phyloP scores from a whole-genome alignment of 2,888 invertebrate species.

The Scaptomyza flava region DNA sequence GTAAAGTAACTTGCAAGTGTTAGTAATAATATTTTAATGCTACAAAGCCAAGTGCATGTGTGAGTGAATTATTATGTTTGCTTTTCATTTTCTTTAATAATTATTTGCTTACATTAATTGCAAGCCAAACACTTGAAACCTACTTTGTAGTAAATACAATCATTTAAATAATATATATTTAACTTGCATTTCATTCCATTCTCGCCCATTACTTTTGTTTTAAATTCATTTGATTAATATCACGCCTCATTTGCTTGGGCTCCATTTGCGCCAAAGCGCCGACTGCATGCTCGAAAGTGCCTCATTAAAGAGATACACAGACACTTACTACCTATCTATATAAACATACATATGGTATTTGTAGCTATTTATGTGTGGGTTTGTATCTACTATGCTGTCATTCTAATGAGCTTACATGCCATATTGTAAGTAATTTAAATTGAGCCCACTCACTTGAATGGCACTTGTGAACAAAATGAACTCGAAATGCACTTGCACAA shows the following conservation, averaged over 20 bases:
- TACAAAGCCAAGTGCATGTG: neutral
- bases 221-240: slow-evolving; percentile 51
- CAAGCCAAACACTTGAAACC: neutral
- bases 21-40: neutral
- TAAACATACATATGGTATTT: slow-evolving; percentile 3
- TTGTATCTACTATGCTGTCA: slow-evolving; percentile 41
- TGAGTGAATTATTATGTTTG: neutral
- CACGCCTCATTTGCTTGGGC: slow-evolving; percentile 50
- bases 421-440: slow-evolving; percentile 70
- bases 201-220: slow-evolving; percentile 34
- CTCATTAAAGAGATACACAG: slow-evolving; percentile 27
- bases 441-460: slow-evolving; percentile 56
- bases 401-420: slow-evolving; percentile 66
- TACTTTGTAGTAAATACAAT: neutral
- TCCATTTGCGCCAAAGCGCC: slow-evolving; percentile 10
- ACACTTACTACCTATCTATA: neutral
- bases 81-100: slow-evolving; percentile 10
- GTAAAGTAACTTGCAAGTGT: neutral
- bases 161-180: slow-evolving; percentile 8
- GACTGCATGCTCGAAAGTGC: slow-evolving; percentile 13
- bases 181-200: slow-evolving; percentile 9
- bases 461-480: slow-evolving; percentile 61
- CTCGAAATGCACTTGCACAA: slow-evolving; percentile 56
- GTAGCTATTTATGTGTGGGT: slow-evolving; percentile 14
- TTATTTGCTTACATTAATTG: slow-evolving; percentile 1